Evolutionary conservation across 2,113 vertebrate species (phyloP).

Genomic region (Alligator mississippiensis): DNA sequence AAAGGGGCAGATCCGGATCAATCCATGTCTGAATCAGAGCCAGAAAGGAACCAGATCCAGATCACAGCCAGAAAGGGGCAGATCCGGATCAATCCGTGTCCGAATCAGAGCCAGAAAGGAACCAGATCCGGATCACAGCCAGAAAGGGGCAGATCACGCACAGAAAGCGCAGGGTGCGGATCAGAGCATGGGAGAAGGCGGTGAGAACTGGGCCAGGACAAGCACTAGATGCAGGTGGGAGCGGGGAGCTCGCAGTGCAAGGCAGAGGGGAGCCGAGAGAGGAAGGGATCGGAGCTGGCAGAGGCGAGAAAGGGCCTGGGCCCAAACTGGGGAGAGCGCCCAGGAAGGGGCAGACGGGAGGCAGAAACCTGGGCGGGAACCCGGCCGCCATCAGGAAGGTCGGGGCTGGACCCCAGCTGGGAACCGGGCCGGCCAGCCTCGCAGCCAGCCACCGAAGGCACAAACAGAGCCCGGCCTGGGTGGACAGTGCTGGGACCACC

Average conservation of each 20-base stretch:
- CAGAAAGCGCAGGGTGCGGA: not conserved
- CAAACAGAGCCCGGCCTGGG: too few relatives aligned
- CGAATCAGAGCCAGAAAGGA: not conserved
- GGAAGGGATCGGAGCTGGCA: not conserved
- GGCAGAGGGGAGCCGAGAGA: not conserved
- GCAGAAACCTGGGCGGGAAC: not conserved
- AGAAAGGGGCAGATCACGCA: not conserved
- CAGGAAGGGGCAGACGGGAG: not conserved
- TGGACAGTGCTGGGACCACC: not conserved
- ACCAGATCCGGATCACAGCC: not conserved
- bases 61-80: not conserved
- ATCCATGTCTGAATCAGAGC: not conserved
- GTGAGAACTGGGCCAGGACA: not conserved
- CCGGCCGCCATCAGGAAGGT: not conserved
- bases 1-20: not conserved
- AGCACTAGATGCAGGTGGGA: not conserved
- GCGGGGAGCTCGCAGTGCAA: not conserved
- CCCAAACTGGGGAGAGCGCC: not conserved
- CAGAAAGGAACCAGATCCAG: not conserved
- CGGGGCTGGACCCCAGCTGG: not conserved
- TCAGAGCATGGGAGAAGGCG: not conserved
- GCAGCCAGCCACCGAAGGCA: too few relatives aligned
- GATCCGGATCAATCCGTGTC: too few relatives aligned
- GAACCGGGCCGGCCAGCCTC: not conserved
- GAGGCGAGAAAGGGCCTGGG: not conserved